Evolutionary conservation across 2,797 vertebrate species (phyloP).

Genomic region (Emys orbicularis): DNA sequence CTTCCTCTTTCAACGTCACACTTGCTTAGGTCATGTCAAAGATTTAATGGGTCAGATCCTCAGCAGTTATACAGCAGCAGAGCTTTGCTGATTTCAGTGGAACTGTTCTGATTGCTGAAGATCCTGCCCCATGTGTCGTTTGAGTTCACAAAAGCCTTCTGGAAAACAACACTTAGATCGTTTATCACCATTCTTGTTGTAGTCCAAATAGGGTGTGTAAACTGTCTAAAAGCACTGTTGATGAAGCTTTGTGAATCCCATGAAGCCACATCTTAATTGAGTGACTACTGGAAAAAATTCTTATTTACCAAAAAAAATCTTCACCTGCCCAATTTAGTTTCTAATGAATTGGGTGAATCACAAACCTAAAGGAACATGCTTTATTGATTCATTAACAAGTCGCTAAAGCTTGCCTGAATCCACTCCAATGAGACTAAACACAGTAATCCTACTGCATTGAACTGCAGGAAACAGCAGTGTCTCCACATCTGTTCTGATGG

Average conservation of each 20-base stretch:
- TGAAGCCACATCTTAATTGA: conserved; percentile 9
- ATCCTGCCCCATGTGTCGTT: neutral
- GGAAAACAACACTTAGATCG: neutral
- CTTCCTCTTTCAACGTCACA: neutral
- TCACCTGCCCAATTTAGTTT: conserved; percentile 40
- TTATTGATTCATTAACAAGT: conserved; percentile 68
- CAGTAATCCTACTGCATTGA: conserved; percentile 11
- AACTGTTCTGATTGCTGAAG: neutral
- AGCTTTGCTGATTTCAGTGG: neutral
- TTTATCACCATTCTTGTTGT: neutral
- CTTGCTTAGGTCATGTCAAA: fast-evolving
- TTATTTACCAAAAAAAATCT: conserved; percentile 49
- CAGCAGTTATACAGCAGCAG: neutral
- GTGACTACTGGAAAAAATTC: neutral
- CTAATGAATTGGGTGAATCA: conserved; percentile 57
- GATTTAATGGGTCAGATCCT: neutral
- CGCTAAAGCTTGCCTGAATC: conserved; percentile 30
- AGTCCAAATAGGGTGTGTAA: neutral
- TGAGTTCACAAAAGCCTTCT: neutral
- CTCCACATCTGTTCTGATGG: conserved; percentile 54
- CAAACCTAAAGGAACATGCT: conserved; percentile 58
- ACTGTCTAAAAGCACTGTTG: neutral
- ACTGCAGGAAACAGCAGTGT: conserved; percentile 16
- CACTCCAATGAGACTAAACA: conserved; percentile 30
- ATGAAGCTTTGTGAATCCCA: neutral